Percentiles rank a stretch among this genome's conserved stretches.
Evolutionary conservation across 2,797 vertebrate species (phyloP).

Genomic region (Chlorospingus flavigularis): DNA sequence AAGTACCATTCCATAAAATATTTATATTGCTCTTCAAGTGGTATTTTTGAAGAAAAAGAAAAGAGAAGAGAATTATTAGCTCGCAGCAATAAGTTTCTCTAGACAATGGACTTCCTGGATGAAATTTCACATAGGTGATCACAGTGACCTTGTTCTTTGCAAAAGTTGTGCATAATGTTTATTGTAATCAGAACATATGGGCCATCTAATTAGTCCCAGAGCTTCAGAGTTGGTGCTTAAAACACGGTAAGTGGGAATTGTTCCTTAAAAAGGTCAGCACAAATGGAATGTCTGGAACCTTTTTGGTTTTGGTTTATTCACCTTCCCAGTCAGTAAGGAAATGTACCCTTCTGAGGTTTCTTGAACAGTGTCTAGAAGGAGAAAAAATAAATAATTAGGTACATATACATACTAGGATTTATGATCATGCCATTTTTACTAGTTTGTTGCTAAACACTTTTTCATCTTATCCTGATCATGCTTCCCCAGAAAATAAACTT

Average conservation of each 20-base stretch:
- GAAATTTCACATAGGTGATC: background rate
- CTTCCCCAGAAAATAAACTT: background rate
- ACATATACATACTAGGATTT: background rate
- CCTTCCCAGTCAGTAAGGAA: background rate
- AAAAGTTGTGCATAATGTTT: background rate
- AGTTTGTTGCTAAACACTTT: background rate
- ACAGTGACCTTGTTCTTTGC: background rate
- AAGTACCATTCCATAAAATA: background rate
- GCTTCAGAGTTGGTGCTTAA: background rate
- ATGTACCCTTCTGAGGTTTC: background rate
- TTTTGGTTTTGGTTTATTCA: background rate
- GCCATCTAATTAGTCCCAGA: slow-evolving; percentile 38
- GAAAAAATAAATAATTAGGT: background rate
- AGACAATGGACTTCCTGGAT: background rate
- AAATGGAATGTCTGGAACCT: background rate
- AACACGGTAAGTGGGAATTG: background rate
- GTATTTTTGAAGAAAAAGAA: background rate
- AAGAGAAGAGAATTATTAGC: background rate
- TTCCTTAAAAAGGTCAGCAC: slow-evolving; percentile 16
- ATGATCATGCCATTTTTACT: background rate
- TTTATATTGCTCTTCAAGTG: background rate
- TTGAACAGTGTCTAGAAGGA: background rate
- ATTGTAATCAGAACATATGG: background rate
- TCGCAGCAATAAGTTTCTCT: background rate
- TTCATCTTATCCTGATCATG: background rate